Conservation (phyloP, 1,140 invertebrate genomes). For the Aphidius ervi region DNA sequence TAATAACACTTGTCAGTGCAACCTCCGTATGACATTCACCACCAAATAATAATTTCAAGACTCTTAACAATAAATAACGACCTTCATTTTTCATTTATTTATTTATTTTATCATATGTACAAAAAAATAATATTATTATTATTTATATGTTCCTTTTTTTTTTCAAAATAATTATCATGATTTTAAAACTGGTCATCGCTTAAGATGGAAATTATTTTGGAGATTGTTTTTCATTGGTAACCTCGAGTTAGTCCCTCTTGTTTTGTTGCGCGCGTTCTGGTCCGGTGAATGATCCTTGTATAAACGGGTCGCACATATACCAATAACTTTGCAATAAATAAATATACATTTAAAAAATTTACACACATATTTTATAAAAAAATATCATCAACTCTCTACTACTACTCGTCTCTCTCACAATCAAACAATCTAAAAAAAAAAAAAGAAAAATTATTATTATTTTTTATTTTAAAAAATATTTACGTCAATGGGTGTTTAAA, state of each 20-base stretch:
- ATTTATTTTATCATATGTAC: too few species aligned
- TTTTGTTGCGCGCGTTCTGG: constrained; percentile 20
- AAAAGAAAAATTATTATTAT: too few species aligned
- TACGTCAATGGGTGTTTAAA: too few species aligned
- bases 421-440: constrained; percentile 1
- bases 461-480: constrained; percentile 3
- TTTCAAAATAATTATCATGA: too few species aligned
- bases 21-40: too few species aligned
- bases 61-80: too few species aligned
- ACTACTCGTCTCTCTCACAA: constrained; percentile 2
- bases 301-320: constrained; percentile 25
- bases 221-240: constrained; percentile 23
- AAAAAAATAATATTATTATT: too few species aligned
- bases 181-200: too few species aligned
- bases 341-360: not conserved
- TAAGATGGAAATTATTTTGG: constrained; percentile 21
- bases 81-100: too few species aligned
- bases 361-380: not conserved
- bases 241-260: constrained; percentile 22
- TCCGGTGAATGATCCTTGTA: constrained; percentile 28
- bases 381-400: not conserved
- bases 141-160: too few species aligned
- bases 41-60: too few species aligned
- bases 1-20: too few species aligned
- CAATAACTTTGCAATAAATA: constrained; percentile 11